Percentiles rank a stretch among this genome's conserved stretches.
phyloP scores from a whole-genome alignment of 2,113 vertebrate species.

The Geothlypis trichas region DNA sequence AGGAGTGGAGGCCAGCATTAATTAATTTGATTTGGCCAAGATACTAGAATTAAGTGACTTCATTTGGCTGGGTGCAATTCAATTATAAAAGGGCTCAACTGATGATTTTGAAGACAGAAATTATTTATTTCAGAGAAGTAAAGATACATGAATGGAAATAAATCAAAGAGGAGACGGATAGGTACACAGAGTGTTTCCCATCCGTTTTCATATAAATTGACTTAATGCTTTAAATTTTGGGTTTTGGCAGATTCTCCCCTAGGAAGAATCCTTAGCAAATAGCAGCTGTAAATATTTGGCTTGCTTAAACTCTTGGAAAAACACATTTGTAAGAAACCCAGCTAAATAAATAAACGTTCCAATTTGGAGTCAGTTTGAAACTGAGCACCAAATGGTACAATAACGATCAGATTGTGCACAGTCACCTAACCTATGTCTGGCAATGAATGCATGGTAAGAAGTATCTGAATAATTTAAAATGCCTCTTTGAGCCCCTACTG shows the following conservation, averaged over 20 bases:
- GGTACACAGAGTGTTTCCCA: not conserved
- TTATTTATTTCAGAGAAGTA: not conserved
- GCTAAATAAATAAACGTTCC: not conserved
- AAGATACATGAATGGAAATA: not conserved
- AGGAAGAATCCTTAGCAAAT: not conserved
- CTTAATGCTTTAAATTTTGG: not conserved
- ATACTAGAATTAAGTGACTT: slow-evolving; percentile 15
- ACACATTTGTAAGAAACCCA: not conserved
- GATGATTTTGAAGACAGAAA: not conserved
- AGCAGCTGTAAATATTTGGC: not conserved
- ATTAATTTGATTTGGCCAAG: slow-evolving; percentile 24
- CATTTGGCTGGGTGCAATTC: not conserved
- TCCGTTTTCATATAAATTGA: not conserved
- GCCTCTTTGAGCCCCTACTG: not conserved
- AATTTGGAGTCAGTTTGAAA: slow-evolving; percentile 4
- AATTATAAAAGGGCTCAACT: not conserved
- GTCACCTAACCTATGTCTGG: not conserved
- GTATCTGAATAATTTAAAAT: not conserved
- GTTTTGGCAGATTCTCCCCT: not conserved
- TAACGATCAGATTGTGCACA: not conserved
- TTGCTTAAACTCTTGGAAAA: not conserved
- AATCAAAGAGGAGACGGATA: not conserved
- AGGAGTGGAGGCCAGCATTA: slow-evolving; percentile 8
- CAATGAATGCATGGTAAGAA: not conserved
- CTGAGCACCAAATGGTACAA: not conserved